Percentiles rank a stretch among this genome's conserved stretches.
Conservation (phyloP, 2,113 vertebrate genomes). For the Oxyruncus cristatus region DNA sequence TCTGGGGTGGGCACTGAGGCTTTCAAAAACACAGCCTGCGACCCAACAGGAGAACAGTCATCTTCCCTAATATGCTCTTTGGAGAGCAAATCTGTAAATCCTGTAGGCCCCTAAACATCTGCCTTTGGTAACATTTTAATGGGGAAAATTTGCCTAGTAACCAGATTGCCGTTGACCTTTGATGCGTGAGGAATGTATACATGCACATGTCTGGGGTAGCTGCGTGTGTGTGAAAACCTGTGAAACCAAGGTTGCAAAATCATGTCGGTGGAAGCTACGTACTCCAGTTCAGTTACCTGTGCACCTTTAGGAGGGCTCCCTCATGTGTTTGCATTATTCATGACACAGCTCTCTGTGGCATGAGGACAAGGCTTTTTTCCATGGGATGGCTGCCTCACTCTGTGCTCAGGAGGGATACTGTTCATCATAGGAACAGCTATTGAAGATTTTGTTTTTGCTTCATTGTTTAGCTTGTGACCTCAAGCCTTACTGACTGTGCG, state of each 20-base stretch:
- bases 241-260: background rate
- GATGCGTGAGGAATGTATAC: slow-evolving; percentile 35
- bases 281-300: background rate
- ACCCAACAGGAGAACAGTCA: slow-evolving; percentile 42
- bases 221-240: background rate
- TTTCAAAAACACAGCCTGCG: slow-evolving; percentile 47
- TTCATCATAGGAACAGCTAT: slow-evolving; percentile 19
- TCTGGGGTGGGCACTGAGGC: slow-evolving; percentile 62
- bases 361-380: background rate
- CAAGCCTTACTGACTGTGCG: background rate
- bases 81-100: slow-evolving; percentile 64
- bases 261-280: fast-evolving
- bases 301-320: slow-evolving; percentile 50
- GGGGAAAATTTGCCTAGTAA: slow-evolving; percentile 61
- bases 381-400: background rate
- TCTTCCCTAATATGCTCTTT: slow-evolving; percentile 49
- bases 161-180: slow-evolving; percentile 57
- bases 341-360: background rate
- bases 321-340: slow-evolving; percentile 16
- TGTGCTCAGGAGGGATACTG: background rate
- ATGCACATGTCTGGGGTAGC: background rate
- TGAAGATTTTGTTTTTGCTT: slow-evolving; percentile 4
- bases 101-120: slow-evolving; percentile 66
- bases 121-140: slow-evolving; percentile 65
- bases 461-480: slow-evolving; percentile 61